phyloP scores from a whole-genome alignment of 2,113 vertebrate genomes.

The Condylura cristata region DNA sequence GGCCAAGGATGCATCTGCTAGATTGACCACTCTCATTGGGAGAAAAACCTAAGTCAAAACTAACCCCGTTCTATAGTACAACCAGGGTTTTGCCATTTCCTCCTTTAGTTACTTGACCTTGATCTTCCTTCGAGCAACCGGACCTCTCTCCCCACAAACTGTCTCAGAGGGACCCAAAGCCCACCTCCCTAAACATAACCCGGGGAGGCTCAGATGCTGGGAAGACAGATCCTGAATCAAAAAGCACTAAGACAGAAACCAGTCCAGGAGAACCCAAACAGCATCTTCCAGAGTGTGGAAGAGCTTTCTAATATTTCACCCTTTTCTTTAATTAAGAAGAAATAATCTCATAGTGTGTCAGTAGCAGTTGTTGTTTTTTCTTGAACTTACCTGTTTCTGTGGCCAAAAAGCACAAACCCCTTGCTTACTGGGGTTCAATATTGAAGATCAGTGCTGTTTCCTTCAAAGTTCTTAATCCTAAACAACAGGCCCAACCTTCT shows the following conservation, averaged over 20 bases:
- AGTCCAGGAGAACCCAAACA: background rate
- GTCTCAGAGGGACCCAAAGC: background rate
- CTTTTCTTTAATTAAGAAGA: background rate
- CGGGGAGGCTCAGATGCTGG: background rate
- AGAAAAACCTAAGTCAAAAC: background rate
- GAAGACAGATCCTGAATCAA: background rate
- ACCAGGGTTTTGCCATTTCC: background rate
- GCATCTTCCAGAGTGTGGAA: background rate
- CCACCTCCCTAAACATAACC: too few relatives aligned
- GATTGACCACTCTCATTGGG: background rate
- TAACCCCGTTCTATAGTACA: background rate
- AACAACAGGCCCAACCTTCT: conserved; percentile 21
- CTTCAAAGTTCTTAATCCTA: conserved; percentile 46
- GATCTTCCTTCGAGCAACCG: background rate
- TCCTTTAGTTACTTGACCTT: background rate
- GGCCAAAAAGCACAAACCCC: background rate
- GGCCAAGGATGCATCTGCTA: background rate
- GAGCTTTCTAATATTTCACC: background rate
- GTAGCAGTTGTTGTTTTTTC: conserved; percentile 22
- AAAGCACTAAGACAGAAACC: background rate
- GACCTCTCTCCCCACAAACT: background rate
- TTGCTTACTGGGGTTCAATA: background rate
- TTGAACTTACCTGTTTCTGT: conserved; percentile 32
- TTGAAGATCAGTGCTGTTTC: conserved; percentile 25
- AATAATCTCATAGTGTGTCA: background rate